Evolutionary conservation across 2,113 vertebrate species (phyloP), one percentile per base, ranked within the genome.

Genomic region (Myiopsitta monachus): DNA sequence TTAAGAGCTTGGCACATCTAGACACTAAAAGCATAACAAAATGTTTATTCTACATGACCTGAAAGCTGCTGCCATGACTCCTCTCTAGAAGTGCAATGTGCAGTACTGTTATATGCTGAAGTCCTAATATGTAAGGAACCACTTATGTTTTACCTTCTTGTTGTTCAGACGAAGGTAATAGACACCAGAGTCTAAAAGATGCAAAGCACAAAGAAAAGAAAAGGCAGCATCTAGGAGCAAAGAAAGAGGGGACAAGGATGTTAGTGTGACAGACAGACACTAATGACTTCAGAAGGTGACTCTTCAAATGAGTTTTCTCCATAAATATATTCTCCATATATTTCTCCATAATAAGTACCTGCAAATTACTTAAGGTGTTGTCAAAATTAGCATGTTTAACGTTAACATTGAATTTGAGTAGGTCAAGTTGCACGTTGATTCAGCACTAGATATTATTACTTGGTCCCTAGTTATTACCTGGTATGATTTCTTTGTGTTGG

Each of bases 201-300:
- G 80, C 63, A 97, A 98, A 98, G 94, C 81, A 95, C 88, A 97
- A 93, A 97, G 70, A 96, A 98, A 94, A 98, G 89, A 97, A 97
- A 98, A 98, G 94, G 95, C 94, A 91, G 88, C 95, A 94, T 97
- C 98, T 98, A 98, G 97, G 98, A 97, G 92, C 73, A 97, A 97
- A 97, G 94, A 96, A 95, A 97, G 85, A 96, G 39, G 66, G 81
- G 72, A 96, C 64, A 97, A 95, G 87, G 94, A 88, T 93, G 88
- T 98, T 97, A 98, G 95, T 87, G 59, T 43, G 74, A 88, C 79
- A 83, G 69, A 95, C 36, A 66, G 54, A 72, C 57, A 68, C 28
- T 39, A 88, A 75, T 75, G 36, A 69, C 33, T 90, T 81, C 70
- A 88, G 86, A 92, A 81, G 38, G 38, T 76, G 85, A 85, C 27